These are phyloP conservation scores for Neolamprologus devosi DNA, from an alignment of 2,113 vertebrate genomes.

Conservation along the genomic window DNA sequence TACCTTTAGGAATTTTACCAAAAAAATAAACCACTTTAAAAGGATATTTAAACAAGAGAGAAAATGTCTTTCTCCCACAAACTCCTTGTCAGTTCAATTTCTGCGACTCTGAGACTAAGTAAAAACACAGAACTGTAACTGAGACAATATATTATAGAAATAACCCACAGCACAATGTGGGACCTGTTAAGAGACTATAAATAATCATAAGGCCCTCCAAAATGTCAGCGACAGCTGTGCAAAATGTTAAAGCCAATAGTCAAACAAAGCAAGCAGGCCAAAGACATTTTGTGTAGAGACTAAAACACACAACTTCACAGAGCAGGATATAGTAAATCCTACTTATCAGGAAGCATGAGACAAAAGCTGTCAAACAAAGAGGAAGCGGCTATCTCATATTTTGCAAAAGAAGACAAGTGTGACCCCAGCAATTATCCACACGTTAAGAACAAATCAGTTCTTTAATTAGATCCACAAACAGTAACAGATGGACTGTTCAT, in stretches of 20 bases:
- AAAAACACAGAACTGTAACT: neutral
- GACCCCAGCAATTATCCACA: neutral
- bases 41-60: neutral
- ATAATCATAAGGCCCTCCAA: constrained; percentile 21
- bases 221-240: constrained; percentile 39
- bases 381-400: constrained; percentile 12
- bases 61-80: neutral
- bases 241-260: constrained; percentile 24
- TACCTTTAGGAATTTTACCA: neutral
- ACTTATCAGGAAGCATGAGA: constrained; percentile 4
- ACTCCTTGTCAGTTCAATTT: neutral
- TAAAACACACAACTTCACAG: neutral
- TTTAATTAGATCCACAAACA: constrained; percentile 34
- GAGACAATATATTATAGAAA: constrained; percentile 11
- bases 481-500: neutral
- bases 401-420: constrained; percentile 20
- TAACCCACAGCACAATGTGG: constrained; percentile 10
- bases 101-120: neutral
- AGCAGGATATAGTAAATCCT: constrained; percentile 22
- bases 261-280: constrained; percentile 24
- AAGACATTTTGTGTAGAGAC: constrained; percentile 14
- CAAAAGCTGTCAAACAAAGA: constrained; percentile 12
- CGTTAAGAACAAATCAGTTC: constrained; percentile 6
- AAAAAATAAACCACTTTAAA: neutral
- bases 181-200: constrained; percentile 31